Conservation (phyloP, 2,888 invertebrate genomes). For the Cephalotes varians region DNA sequence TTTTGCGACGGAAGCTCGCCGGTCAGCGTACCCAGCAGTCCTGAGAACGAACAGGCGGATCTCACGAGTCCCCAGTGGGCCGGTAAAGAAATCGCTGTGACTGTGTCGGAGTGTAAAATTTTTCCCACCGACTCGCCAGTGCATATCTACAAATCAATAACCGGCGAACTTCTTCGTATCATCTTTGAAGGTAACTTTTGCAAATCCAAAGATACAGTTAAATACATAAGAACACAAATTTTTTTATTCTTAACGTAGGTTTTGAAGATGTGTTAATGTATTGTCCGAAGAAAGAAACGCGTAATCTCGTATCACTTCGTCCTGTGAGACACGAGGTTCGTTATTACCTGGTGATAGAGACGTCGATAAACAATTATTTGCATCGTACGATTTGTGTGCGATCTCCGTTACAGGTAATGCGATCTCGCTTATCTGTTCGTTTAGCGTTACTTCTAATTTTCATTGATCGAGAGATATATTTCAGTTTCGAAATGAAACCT, state of each 20-base stretch:
- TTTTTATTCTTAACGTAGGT: conserved; percentile 74
- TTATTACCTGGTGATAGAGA: conserved; percentile 90
- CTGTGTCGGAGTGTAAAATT: conserved; percentile 85
- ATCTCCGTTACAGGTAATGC: conserved; percentile 91
- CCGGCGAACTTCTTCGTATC: conserved; percentile 89
- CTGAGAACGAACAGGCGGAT: conserved; percentile 74
- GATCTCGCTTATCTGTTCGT: background rate
- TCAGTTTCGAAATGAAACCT: conserved; percentile 92
- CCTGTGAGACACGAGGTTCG: conserved; percentile 88
- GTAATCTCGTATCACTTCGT: conserved; percentile 89
- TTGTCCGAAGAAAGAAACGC: conserved; percentile 89
- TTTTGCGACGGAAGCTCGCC: conserved; percentile 72
- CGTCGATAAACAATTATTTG: conserved; percentile 87
- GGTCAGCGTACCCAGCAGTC: conserved; percentile 77
- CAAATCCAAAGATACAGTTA: background rate
- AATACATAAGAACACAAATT: background rate
- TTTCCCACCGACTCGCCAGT: conserved; percentile 87
- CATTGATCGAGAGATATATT: conserved; percentile 59
- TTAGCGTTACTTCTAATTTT: background rate
- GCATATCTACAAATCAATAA: conserved; percentile 88
- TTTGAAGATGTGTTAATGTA: conserved; percentile 89
- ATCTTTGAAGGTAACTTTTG: conserved; percentile 87
- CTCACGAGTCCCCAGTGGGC: conserved; percentile 84
- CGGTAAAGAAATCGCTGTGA: conserved; percentile 88
- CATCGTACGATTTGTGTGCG: conserved; percentile 88